Evolutionary conservation across 2,113 vertebrate species (phyloP).

Genomic region (Coreoperca whiteheadi): DNA sequence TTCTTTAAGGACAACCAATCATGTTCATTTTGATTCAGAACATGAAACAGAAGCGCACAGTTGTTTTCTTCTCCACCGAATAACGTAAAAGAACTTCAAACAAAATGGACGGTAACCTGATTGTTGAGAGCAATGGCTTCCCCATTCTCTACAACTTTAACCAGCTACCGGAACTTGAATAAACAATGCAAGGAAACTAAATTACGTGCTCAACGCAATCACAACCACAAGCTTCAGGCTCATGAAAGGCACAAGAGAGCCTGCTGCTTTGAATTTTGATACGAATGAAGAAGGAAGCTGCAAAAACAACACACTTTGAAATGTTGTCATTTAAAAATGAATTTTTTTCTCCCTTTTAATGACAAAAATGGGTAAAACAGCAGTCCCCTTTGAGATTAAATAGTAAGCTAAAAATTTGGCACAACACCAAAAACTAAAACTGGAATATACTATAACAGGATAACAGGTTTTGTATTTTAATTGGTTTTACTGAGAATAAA

Average conservation of each 20-base stretch:
- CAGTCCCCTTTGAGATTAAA: not conserved
- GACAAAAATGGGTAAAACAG: not conserved
- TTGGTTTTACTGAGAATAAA: not conserved
- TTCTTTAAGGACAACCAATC: not conserved
- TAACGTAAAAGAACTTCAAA: not conserved
- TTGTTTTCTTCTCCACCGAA: not conserved
- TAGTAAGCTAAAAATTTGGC: not conserved
- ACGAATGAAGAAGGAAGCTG: not conserved
- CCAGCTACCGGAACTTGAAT: not conserved
- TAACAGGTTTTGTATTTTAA: not conserved
- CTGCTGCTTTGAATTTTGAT: constrained; percentile 4
- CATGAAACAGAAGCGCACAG: not conserved
- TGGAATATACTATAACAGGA: not conserved
- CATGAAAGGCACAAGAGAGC: not conserved
- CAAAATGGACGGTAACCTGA: not conserved
- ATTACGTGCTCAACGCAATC: not conserved
- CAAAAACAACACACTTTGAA: not conserved
- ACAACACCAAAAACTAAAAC: not conserved
- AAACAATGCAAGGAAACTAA: not conserved
- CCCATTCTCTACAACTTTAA: not conserved
- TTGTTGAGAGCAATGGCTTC: not conserved
- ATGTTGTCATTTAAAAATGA: not conserved
- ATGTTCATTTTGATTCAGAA: not conserved
- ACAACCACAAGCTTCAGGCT: not conserved
- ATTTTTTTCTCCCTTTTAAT: not conserved